Evolutionary conservation across 2,113 vertebrate species (phyloP), one percentile per base, ranked within the genome.

Genomic region (Sylvilagus bachmani): DNA sequence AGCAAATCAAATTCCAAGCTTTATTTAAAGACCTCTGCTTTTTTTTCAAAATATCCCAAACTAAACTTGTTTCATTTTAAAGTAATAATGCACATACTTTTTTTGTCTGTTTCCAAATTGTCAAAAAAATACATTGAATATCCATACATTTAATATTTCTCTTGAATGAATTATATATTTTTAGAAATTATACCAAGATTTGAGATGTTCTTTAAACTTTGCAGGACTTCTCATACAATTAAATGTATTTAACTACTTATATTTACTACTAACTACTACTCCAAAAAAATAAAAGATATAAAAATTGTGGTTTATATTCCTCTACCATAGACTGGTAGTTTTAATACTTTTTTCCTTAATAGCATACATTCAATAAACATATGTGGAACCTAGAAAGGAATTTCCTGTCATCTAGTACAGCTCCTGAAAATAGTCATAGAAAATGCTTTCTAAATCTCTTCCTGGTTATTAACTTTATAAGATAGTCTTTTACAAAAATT

Each of bases 141-240:
- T 62, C 69, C 3, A 49, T 2, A 71, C 16, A 61, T 86, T 44
- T 66, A 83, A 70, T 64, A 4, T 80, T 86, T 90, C 8, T 44
- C 58, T 86, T 94, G 84, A 93, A 87, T 16, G 73, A 90, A 69
- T 85, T 86, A 78, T 71, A n/a, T 5, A 61, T 44, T 25, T 93
- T 88, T 89, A 82, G 44, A 91, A 93, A 31, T 91, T 89, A 90
- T 88, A 95, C 0, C 9, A 73, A 24, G 29, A 61, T 92, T 95
- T 97, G 77, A 87, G 93, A 49, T 70, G 53, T 2, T 86, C 16
- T 66, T 96, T 12, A 92, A 81, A 95, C 85, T 94, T 97, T 9
- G 31, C 33, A 93, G 31, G 17, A 78, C 70, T 90, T 21, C 25
- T 67, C 80, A 27, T 66, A 62, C 87, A 44, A 82, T 66, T 73